Conservation (phyloP, 2,888 invertebrate genomes). For the Sinelater perroti region DNA sequence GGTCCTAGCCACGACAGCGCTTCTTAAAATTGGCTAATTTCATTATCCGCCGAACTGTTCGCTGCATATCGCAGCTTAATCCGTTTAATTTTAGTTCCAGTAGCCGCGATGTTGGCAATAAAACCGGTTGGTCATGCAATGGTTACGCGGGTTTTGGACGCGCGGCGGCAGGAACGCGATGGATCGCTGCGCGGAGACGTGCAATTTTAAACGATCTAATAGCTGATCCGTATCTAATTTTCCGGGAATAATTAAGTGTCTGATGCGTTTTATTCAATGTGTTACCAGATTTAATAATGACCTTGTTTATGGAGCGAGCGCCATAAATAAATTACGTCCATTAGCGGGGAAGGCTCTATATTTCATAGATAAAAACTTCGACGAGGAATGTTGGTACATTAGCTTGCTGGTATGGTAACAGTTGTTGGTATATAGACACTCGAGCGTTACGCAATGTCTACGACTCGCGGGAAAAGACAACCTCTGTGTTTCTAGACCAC, state of each 20-base stretch:
- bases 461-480: too few relatives aligned
- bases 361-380: constrained; percentile 14
- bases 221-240: constrained; percentile 34
- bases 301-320: constrained; percentile 27
- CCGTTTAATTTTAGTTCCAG: constrained; percentile 36
- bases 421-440: constrained; percentile 12
- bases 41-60: constrained; percentile 25
- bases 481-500: too few relatives aligned
- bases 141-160: constrained; percentile 3
- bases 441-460: not conserved
- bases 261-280: constrained; percentile 26
- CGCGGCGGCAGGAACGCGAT: constrained; percentile 11
- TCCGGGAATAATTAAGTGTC: constrained; percentile 31
- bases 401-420: constrained; percentile 11
- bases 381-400: constrained; percentile 21
- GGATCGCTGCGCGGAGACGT: constrained; percentile 13
- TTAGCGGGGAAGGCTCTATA: constrained; percentile 24
- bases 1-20: constrained; percentile 17
- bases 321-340: constrained; percentile 32
- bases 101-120: constrained; percentile 31
- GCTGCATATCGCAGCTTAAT: constrained; percentile 32
- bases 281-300: constrained; percentile 34
- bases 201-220: constrained; percentile 30
- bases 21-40: constrained; percentile 28
- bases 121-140: constrained; percentile 30